phyloP scores from a whole-genome alignment of 2,797 vertebrate species.

The Semotilus atromaculatus region DNA sequence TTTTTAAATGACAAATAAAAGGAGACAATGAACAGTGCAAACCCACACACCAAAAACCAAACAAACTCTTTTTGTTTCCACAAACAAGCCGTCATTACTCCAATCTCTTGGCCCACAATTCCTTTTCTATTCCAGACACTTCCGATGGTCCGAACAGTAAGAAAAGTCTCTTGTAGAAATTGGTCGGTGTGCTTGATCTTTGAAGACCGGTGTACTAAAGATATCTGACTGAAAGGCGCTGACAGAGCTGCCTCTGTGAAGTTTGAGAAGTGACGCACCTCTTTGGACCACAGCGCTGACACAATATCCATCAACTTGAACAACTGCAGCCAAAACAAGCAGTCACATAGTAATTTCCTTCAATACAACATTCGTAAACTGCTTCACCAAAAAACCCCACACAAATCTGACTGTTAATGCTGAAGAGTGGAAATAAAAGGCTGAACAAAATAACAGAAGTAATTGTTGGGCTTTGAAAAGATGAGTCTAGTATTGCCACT shows the following conservation, averaged over 20 bases:
- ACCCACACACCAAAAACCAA: constrained; percentile 71
- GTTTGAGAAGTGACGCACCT: constrained; percentile 18
- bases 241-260: not conserved
- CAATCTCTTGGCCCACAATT: constrained; percentile 21
- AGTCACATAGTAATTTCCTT: constrained; percentile 71
- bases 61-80: constrained; percentile 59
- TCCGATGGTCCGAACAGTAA: not conserved
- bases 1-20: constrained; percentile 64
- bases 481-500: constrained; percentile 54
- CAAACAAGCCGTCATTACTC: constrained; percentile 44
- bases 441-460: constrained; percentile 57
- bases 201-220: constrained; percentile 1
- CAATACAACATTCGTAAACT: constrained; percentile 62
- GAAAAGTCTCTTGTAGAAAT: not conserved
- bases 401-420: constrained; percentile 58
- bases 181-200: not conserved
- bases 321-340: constrained; percentile 66
- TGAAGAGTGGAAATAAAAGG: constrained; percentile 42
- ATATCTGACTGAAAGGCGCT: not conserved
- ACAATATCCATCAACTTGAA: constrained; percentile 39
- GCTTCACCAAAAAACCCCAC: constrained; percentile 38
- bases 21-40: constrained; percentile 75
- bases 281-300: not conserved
- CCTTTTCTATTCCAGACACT: not conserved
- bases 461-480: constrained; percentile 60